Percentiles rank a stretch among this genome's conserved stretches.
phyloP scores from a whole-genome alignment of 2,888 invertebrate genomes.

The Pedicia rivosa region DNA sequence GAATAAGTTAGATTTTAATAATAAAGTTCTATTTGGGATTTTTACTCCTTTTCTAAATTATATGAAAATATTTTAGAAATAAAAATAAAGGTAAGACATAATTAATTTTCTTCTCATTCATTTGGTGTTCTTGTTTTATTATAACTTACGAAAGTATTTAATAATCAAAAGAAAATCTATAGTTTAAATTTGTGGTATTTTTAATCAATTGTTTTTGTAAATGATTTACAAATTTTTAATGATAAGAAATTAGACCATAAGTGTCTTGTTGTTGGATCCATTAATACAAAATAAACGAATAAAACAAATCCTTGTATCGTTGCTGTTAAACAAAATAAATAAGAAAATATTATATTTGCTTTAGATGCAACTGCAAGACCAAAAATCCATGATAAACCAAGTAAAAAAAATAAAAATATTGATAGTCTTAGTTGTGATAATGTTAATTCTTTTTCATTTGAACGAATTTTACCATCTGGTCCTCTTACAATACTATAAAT shows the following conservation, averaged over 20 bases:
- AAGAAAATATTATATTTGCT: conserved; percentile 36
- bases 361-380: conserved; percentile 37
- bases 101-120: background rate
- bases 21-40: too few species aligned
- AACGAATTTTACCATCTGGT: conserved; percentile 34
- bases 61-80: background rate
- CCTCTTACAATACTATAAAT: conserved; percentile 34
- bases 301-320: conserved; percentile 44
- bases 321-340: conserved; percentile 44
- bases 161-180: background rate
- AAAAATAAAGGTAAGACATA: background rate
- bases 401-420: conserved; percentile 39
- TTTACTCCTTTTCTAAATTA: background rate
- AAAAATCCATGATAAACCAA: conserved; percentile 45
- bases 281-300: conserved; percentile 41
- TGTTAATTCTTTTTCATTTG: conserved; percentile 24
- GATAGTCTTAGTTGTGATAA: conserved; percentile 38
- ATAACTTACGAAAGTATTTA: background rate
- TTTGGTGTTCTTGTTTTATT: background rate
- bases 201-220: too few species aligned
- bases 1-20: background rate
- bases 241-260: conserved; percentile 27
- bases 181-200: too few species aligned
- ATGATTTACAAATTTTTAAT: too few species aligned
- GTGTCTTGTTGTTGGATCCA: conserved; percentile 37